phyloP scores from a whole-genome alignment of 2,797 vertebrate species.

The Parotocinclus haroldoi region DNA sequence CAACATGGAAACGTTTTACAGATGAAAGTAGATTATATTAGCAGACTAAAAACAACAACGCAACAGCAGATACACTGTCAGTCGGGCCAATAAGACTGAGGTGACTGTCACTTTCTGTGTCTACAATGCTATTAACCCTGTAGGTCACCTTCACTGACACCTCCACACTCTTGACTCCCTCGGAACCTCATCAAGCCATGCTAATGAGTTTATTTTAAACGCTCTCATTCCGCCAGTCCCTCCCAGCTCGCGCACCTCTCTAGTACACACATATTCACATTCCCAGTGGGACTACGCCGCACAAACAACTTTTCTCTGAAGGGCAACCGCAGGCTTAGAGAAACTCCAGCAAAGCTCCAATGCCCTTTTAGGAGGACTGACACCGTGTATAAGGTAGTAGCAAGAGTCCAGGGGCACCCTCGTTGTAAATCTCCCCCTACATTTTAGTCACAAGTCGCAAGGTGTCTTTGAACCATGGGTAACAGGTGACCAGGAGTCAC shows the following conservation, averaged over 20 bases:
- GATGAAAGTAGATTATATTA: background rate
- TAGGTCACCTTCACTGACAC: conserved; percentile 24
- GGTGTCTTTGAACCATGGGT: conserved; percentile 32
- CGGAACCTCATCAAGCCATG: conserved; percentile 46
- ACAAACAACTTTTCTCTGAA: conserved; percentile 35
- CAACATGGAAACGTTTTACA: too few relatives aligned
- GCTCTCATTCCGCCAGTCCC: conserved; percentile 30
- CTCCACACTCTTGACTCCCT: conserved; percentile 20
- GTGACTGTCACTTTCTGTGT: conserved; percentile 7
- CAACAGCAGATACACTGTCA: background rate
- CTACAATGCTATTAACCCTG: conserved; percentile 31
- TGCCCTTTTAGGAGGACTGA: background rate
- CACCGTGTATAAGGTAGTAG: background rate
- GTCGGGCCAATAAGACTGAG: background rate
- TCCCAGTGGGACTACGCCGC: conserved; percentile 19
- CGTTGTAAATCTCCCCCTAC: conserved; percentile 1
- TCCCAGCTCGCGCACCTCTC: conserved; percentile 10
- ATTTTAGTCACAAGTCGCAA: conserved; percentile 30
- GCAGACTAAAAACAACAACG: background rate
- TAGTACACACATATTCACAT: conserved; percentile 24
- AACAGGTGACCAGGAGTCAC: conserved; percentile 39
- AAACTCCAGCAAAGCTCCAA: conserved; percentile 18
- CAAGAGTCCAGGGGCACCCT: background rate
- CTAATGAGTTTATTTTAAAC: conserved; percentile 49
- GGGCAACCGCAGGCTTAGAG: conserved; percentile 4